Conservation (phyloP, 2,888 invertebrate species). For the Thereva nobilitata region DNA sequence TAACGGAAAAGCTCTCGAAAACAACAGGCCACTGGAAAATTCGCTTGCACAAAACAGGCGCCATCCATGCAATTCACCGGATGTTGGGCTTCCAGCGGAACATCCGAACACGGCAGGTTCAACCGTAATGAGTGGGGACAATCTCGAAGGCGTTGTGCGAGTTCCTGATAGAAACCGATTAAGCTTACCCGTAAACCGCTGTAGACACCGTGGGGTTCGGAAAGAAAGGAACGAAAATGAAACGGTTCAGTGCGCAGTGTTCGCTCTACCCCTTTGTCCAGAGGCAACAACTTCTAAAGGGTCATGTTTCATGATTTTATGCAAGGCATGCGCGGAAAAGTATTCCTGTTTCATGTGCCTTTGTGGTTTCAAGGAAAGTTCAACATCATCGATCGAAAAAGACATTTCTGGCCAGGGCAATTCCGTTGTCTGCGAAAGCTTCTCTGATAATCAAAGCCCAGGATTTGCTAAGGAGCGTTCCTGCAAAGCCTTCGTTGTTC, state of each 20-base stretch:
- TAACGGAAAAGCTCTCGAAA: too few relatives aligned
- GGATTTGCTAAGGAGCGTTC: constrained; percentile 14
- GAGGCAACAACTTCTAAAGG: constrained; percentile 29
- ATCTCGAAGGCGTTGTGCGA: constrained; percentile 23
- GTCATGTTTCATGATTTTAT: constrained; percentile 35
- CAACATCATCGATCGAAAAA: constrained; percentile 40
- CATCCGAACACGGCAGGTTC: too few relatives aligned
- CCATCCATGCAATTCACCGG: too few relatives aligned
- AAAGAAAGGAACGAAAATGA: constrained; percentile 5
- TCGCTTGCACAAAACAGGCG: too few relatives aligned
- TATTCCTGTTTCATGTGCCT: constrained; percentile 33
- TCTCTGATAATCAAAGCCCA: constrained; percentile 1
- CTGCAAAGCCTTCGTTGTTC: neutral
- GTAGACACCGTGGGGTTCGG: neutral
- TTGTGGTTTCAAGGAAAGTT: constrained; percentile 37
- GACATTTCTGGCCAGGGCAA: constrained; percentile 34
- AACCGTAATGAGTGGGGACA: neutral
- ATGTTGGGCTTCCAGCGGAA: too few relatives aligned
- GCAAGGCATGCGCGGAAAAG: constrained; percentile 41
- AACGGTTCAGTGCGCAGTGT: constrained; percentile 26
- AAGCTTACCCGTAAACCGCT: neutral
- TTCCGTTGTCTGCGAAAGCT: constrained; percentile 4
- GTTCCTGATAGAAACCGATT: constrained; percentile 1
- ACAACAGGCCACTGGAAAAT: too few relatives aligned
- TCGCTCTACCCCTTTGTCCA: constrained; percentile 10